Evolutionary conservation across 2,797 vertebrate species (phyloP).

Genomic region (Alosa sapidissima): DNA sequence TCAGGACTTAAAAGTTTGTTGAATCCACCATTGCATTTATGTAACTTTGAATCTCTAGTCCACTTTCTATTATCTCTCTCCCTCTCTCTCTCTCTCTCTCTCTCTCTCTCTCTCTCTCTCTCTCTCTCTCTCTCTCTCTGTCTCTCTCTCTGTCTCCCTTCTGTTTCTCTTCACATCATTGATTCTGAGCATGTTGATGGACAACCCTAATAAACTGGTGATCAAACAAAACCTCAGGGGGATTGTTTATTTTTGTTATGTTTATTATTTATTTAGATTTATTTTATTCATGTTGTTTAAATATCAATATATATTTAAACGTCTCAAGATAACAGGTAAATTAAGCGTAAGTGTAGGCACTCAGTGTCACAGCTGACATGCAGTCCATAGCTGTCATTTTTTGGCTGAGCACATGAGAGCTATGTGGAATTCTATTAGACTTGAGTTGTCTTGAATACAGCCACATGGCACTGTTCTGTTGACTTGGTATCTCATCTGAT

Average conservation of each 20-base stretch:
- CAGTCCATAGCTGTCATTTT: background rate
- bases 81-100: too few relatives aligned
- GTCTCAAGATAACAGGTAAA: background rate
- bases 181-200: background rate
- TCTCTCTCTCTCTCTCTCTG: background rate
- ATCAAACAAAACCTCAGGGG: background rate
- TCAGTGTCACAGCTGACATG: background rate
- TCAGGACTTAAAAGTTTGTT: conserved; percentile 11
- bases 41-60: background rate
- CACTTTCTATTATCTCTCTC: background rate
- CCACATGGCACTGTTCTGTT: too few relatives aligned
- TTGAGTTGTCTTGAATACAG: too few relatives aligned
- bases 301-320: background rate
- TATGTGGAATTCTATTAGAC: too few relatives aligned
- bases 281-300: background rate
- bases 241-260: too few relatives aligned
- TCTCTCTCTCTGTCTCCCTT: background rate
- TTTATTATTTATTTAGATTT: background rate
- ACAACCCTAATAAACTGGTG: background rate
- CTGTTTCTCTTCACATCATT: background rate
- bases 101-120: background rate
- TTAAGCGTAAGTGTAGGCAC: too few relatives aligned
- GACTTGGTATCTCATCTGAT: too few relatives aligned
- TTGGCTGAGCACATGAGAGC: too few relatives aligned
- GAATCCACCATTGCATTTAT: background rate